Conservation (phyloP, 2,888 invertebrate species). For the Mesorhabditis sp. region DNA sequence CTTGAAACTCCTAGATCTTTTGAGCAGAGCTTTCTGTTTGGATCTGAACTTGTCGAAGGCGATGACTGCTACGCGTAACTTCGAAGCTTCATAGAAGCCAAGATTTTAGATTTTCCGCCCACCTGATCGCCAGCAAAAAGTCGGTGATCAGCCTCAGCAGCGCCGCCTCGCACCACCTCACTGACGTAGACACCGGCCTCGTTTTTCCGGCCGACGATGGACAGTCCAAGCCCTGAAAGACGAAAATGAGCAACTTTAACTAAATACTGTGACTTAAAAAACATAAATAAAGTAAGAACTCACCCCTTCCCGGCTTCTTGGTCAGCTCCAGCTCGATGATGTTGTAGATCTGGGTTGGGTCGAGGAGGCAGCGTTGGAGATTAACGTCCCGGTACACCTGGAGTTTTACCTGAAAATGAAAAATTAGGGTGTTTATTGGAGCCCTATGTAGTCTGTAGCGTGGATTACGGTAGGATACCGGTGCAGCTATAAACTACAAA, state of each 20-base stretch:
- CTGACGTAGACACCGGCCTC: constrained; percentile 77
- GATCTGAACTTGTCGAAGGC: too few relatives aligned
- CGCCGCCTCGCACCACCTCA: constrained; percentile 79
- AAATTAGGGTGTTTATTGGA: neutral
- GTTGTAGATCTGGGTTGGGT: constrained; percentile 60
- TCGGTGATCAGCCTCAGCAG: constrained; percentile 78
- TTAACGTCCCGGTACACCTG: constrained; percentile 71
- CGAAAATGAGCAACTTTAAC: neutral
- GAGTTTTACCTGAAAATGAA: constrained; percentile 65
- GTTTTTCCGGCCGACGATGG: constrained; percentile 76
- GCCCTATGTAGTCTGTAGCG: too few relatives aligned
- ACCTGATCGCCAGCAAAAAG: constrained; percentile 83
- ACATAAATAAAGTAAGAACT: constrained; percentile 6
- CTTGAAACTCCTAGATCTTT: too few relatives aligned
- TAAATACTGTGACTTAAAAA: neutral
- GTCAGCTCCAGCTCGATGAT: constrained; percentile 46
- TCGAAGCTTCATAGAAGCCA: neutral
- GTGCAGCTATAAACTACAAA: too few relatives aligned
- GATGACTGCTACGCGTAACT: neutral
- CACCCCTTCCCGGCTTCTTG: constrained; percentile 64
- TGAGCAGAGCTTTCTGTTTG: too few relatives aligned
- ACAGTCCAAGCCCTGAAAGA: constrained; percentile 76
- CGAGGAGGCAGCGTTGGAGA: constrained; percentile 55
- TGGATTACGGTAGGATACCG: too few relatives aligned
- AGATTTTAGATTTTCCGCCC: neutral